phyloP scores from a whole-genome alignment of 2,888 invertebrate genomes.

The Neoaliturus tenellus region DNA sequence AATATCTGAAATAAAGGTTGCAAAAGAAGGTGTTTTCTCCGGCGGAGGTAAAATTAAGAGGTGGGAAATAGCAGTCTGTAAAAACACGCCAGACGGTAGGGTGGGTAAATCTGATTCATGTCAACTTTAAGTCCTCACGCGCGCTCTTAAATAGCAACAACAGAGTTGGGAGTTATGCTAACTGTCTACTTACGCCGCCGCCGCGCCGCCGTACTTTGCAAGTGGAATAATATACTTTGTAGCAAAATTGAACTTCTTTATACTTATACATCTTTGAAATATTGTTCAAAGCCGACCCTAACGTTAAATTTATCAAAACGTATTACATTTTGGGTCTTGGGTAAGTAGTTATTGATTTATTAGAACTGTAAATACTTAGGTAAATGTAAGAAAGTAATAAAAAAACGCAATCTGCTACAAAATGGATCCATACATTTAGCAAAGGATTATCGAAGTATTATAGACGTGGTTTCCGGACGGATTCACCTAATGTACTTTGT shows the following conservation, averaged over 20 bases:
- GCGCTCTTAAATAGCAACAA: slow-evolving; percentile 33
- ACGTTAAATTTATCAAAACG: too few relatives aligned
- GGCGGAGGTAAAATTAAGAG: slow-evolving; percentile 10
- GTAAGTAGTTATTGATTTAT: too few relatives aligned
- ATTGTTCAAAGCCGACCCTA: too few relatives aligned
- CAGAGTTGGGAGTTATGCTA: slow-evolving; percentile 18
- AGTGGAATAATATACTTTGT: not conserved
- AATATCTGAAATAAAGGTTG: not conserved
- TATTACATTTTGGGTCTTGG: too few relatives aligned
- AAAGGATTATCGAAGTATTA: too few relatives aligned
- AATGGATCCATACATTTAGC: too few relatives aligned
- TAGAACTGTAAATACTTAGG: too few relatives aligned
- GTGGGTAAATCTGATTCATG: slow-evolving; percentile 26
- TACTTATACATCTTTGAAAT: too few relatives aligned
- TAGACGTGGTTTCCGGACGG: too few relatives aligned
- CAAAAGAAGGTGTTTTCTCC: not conserved
- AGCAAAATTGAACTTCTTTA: not conserved
- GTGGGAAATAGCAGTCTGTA: slow-evolving; percentile 21
- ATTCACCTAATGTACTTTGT: too few relatives aligned
- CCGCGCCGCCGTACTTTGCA: not conserved
- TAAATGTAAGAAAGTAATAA: too few relatives aligned
- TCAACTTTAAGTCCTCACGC: slow-evolving; percentile 35
- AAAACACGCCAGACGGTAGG: slow-evolving; percentile 6
- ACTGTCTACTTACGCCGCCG: not conserved
- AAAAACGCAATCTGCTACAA: too few relatives aligned